Base-by-base conservation (phyloP, 2,888 invertebrate species). In the Andrena minutula region DNA sequence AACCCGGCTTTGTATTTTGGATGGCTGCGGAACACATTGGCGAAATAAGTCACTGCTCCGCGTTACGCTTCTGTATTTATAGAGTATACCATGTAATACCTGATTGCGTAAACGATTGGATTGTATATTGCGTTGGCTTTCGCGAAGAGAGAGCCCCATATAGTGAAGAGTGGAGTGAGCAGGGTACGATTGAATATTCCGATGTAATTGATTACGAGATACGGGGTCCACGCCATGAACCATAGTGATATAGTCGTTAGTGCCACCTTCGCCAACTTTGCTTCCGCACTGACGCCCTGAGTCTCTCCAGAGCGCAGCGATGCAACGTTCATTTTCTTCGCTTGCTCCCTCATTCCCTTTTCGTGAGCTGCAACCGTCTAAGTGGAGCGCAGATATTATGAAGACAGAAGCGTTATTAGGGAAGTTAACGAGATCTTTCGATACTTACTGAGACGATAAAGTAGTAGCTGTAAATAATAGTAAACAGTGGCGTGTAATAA, bases 101-200 rank as follows among this genome's bases (percentile, higher is more conserved):
- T 95, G 85, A 96, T 94, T 56, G 95, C 96, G 89, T 96, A 96
- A 7, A 96, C 95, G 86, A 95, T 94, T 1, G 95, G 95, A 91
- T 95, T 95, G 89, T 95, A 95, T 79, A 94, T 94, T 26, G 95
- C 95, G 65, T 95, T 94, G 12, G 95, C 91, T 78, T 94, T 93
- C 81, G 98, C 98, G 93, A 98, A 98, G 84, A 98, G 95, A 28
- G 98, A 98, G 75, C 97, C 97, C 97, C 98, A 97, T 93, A 98
- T 97, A 64, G 98, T 97, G 78, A 96, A 96, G 82, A 98, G 94
- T 16, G 98, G 98, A 88, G 96, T 97, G 87, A 98, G 96, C 56
- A 96, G 95, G 70, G 95, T 95, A 77, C 95, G 95, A 90, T 96
- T 96, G 91, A 98, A 97, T 75, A 98, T 96, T 64, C 98, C 98